Base-by-base conservation (phyloP, 2,888 invertebrate genomes). In the Willowsia nigromaculata region DNA sequence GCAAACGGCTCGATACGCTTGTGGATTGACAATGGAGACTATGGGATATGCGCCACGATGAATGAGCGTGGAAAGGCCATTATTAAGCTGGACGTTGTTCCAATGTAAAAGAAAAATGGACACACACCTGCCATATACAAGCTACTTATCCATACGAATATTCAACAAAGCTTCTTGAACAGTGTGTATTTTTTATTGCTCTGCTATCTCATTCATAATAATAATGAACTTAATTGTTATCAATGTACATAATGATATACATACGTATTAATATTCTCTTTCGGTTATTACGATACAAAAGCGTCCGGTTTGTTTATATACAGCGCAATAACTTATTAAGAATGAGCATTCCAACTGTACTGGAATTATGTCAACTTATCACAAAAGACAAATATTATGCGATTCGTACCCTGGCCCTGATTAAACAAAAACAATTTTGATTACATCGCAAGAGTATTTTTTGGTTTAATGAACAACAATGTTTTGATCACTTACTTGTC, bases 41-140 rank as follows among this genome's bases (percentile, higher is more conserved):
- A 80, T 47, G 85, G 85, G 47, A 88, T 90, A 47, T 85, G 83
- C 30, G 91, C 74, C 0, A 91, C 88, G 6, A 91, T 91, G 91
- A 91, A 90, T 56, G 91, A 91, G 25, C 13, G 91, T 22, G 91
- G 91, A 15, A 91, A 91, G 43, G 89, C 91, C 78, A 91, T 91
- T 13, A 83, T 91, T 7, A 91, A 91, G 53, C 56, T 91, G n/a
- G 89, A 91, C n/a, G 71, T 91, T 68, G 81, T 83, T 6, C 83
- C 81, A 13, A 88, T 88, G 88, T 88, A 43, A 82, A 74, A 33
- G 1, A 53, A 0, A 53, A 18, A 4, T 81, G 2, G 40, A 56
- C 22, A 11, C 11, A 53, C 25, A 78, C 13, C 76, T 65, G 56
- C 56, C n/a, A n/a, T 22, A n/a, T 56, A 11, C 18, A 22, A 43